These are phyloP conservation scores for Pollenia labialis DNA, from an alignment of 2,888 invertebrate genomes.

Conservation along the genomic window DNA sequence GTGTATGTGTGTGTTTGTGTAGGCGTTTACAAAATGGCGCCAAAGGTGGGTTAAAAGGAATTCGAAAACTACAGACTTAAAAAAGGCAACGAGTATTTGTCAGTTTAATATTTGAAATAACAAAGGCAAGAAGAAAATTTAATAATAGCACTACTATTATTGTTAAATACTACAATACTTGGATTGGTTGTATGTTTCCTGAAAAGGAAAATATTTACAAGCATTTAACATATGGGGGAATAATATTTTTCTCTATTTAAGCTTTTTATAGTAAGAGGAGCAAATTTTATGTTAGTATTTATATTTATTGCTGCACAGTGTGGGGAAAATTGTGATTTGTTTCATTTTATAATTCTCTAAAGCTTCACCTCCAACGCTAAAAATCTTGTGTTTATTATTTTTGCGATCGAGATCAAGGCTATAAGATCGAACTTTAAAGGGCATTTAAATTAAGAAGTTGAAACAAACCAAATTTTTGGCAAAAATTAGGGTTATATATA, in stretches of 20 bases:
- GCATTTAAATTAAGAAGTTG: too few species aligned
- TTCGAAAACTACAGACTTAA: not conserved
- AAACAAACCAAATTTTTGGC: too few species aligned
- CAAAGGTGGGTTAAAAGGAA: conserved; percentile 46
- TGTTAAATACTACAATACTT: not conserved
- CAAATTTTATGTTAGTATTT: not conserved
- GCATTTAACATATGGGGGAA: not conserved
- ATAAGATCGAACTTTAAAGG: too few species aligned
- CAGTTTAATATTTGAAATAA: conserved; percentile 12
- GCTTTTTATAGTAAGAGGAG: not conserved
- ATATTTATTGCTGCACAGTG: too few species aligned
- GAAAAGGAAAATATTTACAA: not conserved
- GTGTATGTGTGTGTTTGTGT: conserved; percentile 38
- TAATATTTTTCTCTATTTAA: not conserved
- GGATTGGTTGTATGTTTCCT: too few species aligned
- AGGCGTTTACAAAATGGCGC: conserved; percentile 54
- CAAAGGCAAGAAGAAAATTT: not conserved
- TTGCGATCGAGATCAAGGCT: too few species aligned
- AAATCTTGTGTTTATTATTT: too few species aligned
- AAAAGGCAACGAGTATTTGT: conserved; percentile 3
- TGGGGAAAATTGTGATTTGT: too few species aligned
- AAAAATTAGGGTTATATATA: too few species aligned
- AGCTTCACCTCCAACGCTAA: too few species aligned
- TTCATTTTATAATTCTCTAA: too few species aligned
- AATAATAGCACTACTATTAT: not conserved